These are phyloP conservation scores for Cordylochernes scorpioides DNA, from an alignment of 2,888 invertebrate species.

Conservation along the genomic window DNA sequence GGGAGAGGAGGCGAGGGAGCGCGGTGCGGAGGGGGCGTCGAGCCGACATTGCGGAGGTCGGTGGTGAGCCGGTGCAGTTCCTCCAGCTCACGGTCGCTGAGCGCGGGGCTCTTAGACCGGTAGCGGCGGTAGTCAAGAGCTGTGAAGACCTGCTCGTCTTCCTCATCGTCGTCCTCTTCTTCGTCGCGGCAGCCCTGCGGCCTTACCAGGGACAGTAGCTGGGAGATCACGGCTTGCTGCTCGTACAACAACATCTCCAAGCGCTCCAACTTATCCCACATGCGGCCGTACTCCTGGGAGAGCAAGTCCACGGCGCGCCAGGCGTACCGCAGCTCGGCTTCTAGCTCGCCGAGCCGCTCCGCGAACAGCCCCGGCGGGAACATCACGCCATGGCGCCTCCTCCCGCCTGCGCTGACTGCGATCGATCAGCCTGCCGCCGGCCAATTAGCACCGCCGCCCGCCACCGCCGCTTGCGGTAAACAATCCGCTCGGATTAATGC, in stretches of 20 bases:
- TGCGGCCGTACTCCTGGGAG: constrained; percentile 69
- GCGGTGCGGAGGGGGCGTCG: constrained; percentile 2
- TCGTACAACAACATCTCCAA: constrained; percentile 55
- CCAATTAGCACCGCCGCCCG: too few relatives aligned
- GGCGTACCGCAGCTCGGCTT: constrained; percentile 68
- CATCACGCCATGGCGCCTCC: too few relatives aligned
- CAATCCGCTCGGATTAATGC: too few relatives aligned
- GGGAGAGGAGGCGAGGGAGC: background rate
- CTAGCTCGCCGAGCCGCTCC: constrained; percentile 54
- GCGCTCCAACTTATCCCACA: constrained; percentile 74
- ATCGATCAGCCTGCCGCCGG: too few relatives aligned
- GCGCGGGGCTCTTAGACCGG: constrained; percentile 40
- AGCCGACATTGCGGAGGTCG: constrained; percentile 7
- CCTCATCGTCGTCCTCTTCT: constrained; percentile 1
- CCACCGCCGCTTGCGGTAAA: too few relatives aligned
- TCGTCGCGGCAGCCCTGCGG: constrained; percentile 2
- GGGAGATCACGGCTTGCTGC: constrained; percentile 67
- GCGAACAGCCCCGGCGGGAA: constrained; percentile 68
- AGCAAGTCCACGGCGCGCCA: constrained; percentile 71
- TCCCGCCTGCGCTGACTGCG: too few relatives aligned
- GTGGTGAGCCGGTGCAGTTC: constrained; percentile 26
- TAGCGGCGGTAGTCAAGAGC: constrained; percentile 51
- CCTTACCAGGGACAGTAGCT: constrained; percentile 31
- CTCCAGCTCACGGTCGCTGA: constrained; percentile 47
- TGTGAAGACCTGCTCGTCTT: constrained; percentile 29